A percentile compares a stretch with the other conserved stretches of the same genome.
Evolutionary conservation across 2,797 vertebrate species (phyloP).

Genomic region (Mormyrops attenuatus): DNA sequence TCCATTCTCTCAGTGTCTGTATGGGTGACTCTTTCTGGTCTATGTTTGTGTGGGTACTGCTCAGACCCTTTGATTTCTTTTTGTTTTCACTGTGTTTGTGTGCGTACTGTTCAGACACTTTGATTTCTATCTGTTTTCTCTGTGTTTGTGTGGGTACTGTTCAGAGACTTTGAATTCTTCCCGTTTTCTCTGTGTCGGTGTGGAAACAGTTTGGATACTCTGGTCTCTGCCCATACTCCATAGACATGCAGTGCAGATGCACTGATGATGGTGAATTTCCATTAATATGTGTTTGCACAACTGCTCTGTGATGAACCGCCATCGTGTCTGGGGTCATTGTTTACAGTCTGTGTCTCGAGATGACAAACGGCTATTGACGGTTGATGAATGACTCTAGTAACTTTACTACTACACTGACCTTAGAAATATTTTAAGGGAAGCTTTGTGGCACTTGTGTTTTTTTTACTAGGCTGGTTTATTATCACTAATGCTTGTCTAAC

Average conservation of each 20-base stretch:
- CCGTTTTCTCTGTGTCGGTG: not conserved
- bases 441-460: not conserved
- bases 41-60: no score
- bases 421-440: not conserved
- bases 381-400: not conserved
- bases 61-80: no score
- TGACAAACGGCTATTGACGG: not conserved
- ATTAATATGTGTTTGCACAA: not conserved
- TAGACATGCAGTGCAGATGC: not conserved
- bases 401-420: not conserved
- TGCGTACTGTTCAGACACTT: not conserved
- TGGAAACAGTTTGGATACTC: not conserved
- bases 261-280: not conserved
- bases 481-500: constrained; percentile 47
- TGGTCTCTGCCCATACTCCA: not conserved
- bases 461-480: constrained; percentile 37
- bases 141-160: not conserved
- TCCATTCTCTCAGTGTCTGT: not conserved
- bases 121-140: not conserved
- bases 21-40: not conserved
- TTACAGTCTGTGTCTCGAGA: not conserved
- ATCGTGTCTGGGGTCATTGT: not conserved
- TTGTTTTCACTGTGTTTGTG: not conserved
- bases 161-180: not conserved
- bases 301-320: not conserved